Evolutionary conservation across 2,797 vertebrate genomes (phyloP).

Genomic region (Paedocypris micromegethes): DNA sequence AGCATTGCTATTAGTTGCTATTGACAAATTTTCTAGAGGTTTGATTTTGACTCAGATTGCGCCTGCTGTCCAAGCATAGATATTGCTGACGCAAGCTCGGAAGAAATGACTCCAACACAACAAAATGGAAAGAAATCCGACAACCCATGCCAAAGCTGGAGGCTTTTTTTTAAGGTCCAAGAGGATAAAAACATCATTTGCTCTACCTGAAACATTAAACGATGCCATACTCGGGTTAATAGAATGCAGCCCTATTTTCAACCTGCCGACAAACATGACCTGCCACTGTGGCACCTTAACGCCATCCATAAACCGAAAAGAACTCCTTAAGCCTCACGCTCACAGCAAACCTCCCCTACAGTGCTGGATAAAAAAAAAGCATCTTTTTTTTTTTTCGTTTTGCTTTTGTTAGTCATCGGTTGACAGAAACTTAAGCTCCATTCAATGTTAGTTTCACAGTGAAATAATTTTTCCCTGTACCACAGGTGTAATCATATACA

Average conservation of each 20-base stretch:
- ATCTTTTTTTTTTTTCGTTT: background rate
- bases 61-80: background rate
- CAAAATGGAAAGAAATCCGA: conserved; percentile 27
- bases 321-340: conserved; percentile 17
- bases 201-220: conserved; percentile 43
- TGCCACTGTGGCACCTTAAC: conserved; percentile 13
- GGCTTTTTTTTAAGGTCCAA: background rate
- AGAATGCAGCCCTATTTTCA: conserved; percentile 51
- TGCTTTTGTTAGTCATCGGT: background rate
- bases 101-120: conserved; percentile 15
- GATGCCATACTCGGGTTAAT: conserved; percentile 50
- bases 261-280: conserved; percentile 46
- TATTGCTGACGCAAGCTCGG: conserved; percentile 11
- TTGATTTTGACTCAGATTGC: background rate
- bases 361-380: conserved; percentile 8
- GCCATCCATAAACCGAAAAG: conserved; percentile 27
- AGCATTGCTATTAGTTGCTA: too few relatives aligned
- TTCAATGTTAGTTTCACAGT: too few relatives aligned
- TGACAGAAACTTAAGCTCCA: too few relatives aligned
- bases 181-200: conserved; percentile 40
- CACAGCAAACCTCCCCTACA: conserved; percentile 16
- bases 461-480: too few relatives aligned
- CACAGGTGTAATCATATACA: too few relatives aligned
- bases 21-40: too few relatives aligned
- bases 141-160: conserved; percentile 11